Percentiles rank a stretch among this genome's conserved stretches.
Evolutionary conservation across 2,797 vertebrate species (phyloP).

Genomic region (Hippocampus kuda): DNA sequence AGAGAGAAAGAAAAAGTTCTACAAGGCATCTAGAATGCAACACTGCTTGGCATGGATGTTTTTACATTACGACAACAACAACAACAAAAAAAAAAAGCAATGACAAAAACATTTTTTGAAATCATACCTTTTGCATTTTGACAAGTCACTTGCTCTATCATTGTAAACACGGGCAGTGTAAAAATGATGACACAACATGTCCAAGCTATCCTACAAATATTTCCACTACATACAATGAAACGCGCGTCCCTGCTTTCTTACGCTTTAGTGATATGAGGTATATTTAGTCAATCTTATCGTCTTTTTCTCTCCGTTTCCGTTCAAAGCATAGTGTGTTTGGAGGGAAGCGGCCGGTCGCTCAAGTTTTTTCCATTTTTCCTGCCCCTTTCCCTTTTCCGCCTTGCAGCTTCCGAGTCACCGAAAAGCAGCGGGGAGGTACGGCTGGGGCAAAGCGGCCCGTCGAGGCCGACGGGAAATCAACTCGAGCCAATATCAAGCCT

Average conservation of each 20-base stretch:
- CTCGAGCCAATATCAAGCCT: constrained; percentile 63
- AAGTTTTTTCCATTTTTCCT: constrained; percentile 49
- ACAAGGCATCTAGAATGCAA: constrained; percentile 73
- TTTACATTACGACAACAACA: constrained; percentile 56
- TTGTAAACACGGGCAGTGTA: constrained; percentile 87
- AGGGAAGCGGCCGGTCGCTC: constrained; percentile 61
- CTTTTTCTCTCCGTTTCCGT: constrained; percentile 47
- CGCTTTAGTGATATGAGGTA: constrained; percentile 78
- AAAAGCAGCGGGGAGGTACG: constrained; percentile 47
- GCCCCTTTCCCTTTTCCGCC: neutral
- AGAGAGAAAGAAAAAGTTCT: constrained; percentile 56
- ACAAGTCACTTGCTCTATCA: constrained; percentile 64
- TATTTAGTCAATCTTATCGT: constrained; percentile 73
- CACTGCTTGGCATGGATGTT: constrained; percentile 72
- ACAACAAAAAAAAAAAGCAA: constrained; percentile 30
- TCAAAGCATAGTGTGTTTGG: constrained; percentile 68
- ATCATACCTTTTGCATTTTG: constrained; percentile 58
- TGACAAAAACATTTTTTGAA: too few species aligned
- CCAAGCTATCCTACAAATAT: constrained; percentile 80
- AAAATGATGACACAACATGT: constrained; percentile 87
- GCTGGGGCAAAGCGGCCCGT: constrained; percentile 18
- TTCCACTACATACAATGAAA: constrained; percentile 84
- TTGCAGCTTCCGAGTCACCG: constrained; percentile 37
- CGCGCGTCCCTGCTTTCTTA: constrained; percentile 70
- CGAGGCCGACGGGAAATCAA: constrained; percentile 54